A percentile compares a stretch with the other conserved stretches of the same genome.
Conservation (phyloP, 2,888 invertebrate genomes). For the Meandrusa payeni region DNA sequence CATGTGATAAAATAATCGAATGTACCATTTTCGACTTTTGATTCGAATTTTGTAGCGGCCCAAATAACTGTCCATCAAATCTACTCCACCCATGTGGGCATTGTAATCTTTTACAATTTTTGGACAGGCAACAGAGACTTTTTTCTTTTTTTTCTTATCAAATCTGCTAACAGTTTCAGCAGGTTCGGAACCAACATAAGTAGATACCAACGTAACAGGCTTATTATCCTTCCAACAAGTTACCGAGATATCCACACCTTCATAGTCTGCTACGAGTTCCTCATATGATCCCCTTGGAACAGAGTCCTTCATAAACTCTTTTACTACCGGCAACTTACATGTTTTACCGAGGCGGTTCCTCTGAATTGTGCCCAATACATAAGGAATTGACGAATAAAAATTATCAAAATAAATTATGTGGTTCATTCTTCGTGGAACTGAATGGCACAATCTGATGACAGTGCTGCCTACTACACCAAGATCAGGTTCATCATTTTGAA, state of each 20-base stretch:
- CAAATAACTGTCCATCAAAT: conserved; percentile 42
- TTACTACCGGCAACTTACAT: conserved; percentile 34
- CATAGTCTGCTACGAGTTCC: conserved; percentile 40
- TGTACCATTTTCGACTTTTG: conserved; percentile 28
- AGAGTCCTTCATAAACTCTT: conserved; percentile 42
- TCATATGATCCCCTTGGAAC: conserved; percentile 44
- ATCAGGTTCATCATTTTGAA: conserved; percentile 22
- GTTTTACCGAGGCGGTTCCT: conserved; percentile 35
- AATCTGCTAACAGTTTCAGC: conserved; percentile 38
- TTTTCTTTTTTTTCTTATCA: conserved; percentile 39
- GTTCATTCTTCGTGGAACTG: conserved; percentile 36
- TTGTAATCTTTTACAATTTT: conserved; percentile 44
- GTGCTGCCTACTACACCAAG: conserved; percentile 32
- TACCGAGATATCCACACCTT: conserved; percentile 40
- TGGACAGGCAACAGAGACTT: conserved; percentile 43
- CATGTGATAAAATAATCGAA: conserved; percentile 29
- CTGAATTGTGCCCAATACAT: conserved; percentile 42
- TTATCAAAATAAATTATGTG: conserved; percentile 39
- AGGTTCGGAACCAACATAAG: conserved; percentile 39
- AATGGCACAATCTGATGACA: conserved; percentile 35
- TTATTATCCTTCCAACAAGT: conserved; percentile 47
- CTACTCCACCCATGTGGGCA: conserved; percentile 47
- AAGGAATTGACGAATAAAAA: conserved; percentile 39
- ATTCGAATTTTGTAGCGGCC: not conserved
- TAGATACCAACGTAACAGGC: conserved; percentile 39